Conservation (phyloP, 2,797 vertebrate genomes). For the Halcyon chelicuti region DNA sequence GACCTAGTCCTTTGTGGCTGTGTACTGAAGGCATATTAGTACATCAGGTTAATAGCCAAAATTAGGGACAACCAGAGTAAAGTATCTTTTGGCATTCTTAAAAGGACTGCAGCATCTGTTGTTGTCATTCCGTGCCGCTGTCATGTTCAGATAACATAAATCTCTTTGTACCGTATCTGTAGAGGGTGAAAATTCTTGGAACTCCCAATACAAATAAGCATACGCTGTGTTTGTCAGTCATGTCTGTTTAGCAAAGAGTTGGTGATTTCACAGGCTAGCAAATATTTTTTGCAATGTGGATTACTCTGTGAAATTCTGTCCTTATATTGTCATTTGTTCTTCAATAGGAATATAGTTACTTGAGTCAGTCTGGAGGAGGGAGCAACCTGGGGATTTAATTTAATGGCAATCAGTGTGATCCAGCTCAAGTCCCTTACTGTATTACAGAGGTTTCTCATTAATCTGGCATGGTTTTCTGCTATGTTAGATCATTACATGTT, state of each 20-base stretch:
- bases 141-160: neutral
- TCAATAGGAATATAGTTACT: neutral
- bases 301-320: neutral
- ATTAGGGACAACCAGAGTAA: neutral
- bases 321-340: slow-evolving; percentile 9
- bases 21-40: neutral
- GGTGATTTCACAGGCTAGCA: neutral
- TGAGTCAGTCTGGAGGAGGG: neutral
- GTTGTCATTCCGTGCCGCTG: neutral
- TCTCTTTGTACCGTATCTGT: neutral
- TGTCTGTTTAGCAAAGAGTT: neutral
- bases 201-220: neutral
- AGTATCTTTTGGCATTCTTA: neutral
- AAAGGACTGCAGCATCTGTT: neutral
- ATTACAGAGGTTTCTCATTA: slow-evolving; percentile 9
- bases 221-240: neutral
- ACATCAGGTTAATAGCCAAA: neutral
- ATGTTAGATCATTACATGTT: neutral
- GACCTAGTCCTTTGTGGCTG: neutral
- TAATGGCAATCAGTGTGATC: neutral
- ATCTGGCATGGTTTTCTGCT: slow-evolving; percentile 11
- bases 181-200: neutral
- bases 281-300: neutral
- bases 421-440: slow-evolving; percentile 7
- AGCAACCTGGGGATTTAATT: slow-evolving; percentile 17